Evolutionary conservation across 2,888 invertebrate genomes (phyloP).

Genomic region (Rapana venosa): DNA sequence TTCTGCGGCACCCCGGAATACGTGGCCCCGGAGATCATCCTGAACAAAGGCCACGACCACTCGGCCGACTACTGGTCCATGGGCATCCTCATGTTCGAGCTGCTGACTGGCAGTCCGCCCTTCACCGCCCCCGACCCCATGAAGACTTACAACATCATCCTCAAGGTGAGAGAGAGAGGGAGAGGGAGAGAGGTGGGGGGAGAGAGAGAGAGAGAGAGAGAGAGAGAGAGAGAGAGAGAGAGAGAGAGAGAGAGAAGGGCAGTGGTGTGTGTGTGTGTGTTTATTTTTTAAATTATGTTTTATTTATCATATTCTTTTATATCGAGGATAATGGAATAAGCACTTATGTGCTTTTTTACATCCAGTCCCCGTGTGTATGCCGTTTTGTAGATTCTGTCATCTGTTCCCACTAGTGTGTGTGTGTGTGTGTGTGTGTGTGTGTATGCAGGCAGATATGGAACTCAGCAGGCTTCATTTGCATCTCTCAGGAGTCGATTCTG

Average conservation of each 20-base stretch:
- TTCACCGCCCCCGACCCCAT: conserved; percentile 94
- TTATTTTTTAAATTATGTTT: too few relatives aligned
- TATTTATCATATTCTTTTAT: too few relatives aligned
- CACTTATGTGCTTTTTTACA: too few relatives aligned
- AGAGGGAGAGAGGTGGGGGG: neutral
- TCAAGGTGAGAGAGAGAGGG: conserved; percentile 78
- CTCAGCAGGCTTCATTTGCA: too few relatives aligned
- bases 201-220: neutral
- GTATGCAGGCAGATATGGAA: too few relatives aligned
- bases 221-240: neutral
- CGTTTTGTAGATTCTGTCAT: too few relatives aligned
- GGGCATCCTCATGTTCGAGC: conserved; percentile 91
- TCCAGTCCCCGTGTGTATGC: too few relatives aligned
- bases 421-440: too few relatives aligned
- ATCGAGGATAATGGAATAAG: too few relatives aligned
- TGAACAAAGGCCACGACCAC: conserved; percentile 89
- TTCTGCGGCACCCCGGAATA: conserved; percentile 94
- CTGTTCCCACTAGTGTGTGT: too few relatives aligned
- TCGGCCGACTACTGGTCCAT: conserved; percentile 97
- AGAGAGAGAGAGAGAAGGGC: neutral
- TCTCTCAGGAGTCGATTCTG: too few relatives aligned
- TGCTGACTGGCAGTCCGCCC: conserved; percentile 92
- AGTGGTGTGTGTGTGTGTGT: too few relatives aligned
- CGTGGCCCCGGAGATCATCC: conserved; percentile 86
- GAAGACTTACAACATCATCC: conserved; percentile 94